Conservation (phyloP, 2,113 vertebrate genomes). For the Thomomys bottae region DNA sequence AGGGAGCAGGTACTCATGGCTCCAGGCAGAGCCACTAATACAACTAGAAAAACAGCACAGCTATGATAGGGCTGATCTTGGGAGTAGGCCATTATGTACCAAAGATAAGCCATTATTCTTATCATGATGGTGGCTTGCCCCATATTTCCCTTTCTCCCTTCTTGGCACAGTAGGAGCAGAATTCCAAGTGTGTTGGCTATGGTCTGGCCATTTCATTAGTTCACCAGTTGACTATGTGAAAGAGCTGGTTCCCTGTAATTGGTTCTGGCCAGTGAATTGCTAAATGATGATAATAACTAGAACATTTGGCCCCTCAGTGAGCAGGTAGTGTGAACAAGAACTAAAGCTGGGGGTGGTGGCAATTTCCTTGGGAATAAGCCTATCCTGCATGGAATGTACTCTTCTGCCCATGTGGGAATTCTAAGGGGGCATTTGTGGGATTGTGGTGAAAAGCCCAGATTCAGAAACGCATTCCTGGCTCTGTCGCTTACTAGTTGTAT, state of each 20-base stretch:
- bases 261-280: neutral
- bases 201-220: neutral
- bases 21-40: neutral
- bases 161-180: neutral
- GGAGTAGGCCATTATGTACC: neutral
- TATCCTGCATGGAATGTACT: neutral
- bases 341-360: neutral
- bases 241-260: neutral
- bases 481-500: neutral
- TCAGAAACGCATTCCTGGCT: neutral
- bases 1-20: accelerated
- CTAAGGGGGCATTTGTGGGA: neutral
- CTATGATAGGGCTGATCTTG: neutral
- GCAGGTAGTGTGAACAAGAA: neutral
- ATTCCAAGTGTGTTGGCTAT: neutral
- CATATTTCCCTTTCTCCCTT: neutral
- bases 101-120: neutral
- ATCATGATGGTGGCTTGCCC: neutral
- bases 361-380: neutral
- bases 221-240: neutral
- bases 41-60: neutral
- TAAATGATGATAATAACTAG: neutral
- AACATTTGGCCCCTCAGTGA: neutral
- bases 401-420: neutral
- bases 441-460: neutral